Percentiles rank a stretch among this genome's conserved stretches.
Conservation (phyloP, 2,888 invertebrate species). For the Dryomyza anilis region DNA sequence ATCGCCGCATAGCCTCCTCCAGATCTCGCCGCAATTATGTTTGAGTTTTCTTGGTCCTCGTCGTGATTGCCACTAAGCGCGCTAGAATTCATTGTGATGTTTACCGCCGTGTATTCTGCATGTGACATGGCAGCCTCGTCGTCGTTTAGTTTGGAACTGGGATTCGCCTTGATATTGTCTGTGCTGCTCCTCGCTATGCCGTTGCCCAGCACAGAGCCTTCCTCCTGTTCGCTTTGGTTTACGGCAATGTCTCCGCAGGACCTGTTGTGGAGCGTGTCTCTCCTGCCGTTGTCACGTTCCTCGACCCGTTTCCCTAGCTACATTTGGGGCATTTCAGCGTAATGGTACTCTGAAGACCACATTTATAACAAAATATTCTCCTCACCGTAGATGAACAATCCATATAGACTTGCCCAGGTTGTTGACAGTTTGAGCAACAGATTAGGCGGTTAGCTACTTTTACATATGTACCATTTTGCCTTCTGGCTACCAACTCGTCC, state of each 20-base stretch:
- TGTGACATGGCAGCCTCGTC: too few species aligned
- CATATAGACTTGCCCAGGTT: neutral
- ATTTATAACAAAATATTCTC: conserved; percentile 3
- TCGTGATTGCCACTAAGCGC: too few species aligned
- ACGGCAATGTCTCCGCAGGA: neutral
- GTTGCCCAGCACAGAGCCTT: too few species aligned
- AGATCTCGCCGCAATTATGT: too few species aligned
- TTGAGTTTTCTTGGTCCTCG: too few species aligned
- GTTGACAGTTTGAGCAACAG: neutral
- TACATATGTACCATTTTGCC: too few species aligned
- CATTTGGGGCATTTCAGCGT: conserved; percentile 11
- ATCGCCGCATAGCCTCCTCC: too few species aligned
- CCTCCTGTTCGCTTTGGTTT: neutral
- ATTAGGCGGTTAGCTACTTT: neutral
- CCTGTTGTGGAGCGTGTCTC: neutral
- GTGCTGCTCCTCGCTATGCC: too few species aligned
- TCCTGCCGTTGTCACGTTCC: neutral
- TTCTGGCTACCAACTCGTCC: neutral
- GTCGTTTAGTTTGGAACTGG: too few species aligned
- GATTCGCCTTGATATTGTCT: too few species aligned
- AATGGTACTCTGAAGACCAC: neutral
- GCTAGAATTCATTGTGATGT: too few species aligned
- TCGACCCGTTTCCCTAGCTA: neutral
- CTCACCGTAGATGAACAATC: neutral
- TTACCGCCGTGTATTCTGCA: too few species aligned